These are phyloP conservation scores for Reinhardtius hippoglossoides DNA, from an alignment of 2,113 vertebrate genomes.

Conservation along the genomic window DNA sequence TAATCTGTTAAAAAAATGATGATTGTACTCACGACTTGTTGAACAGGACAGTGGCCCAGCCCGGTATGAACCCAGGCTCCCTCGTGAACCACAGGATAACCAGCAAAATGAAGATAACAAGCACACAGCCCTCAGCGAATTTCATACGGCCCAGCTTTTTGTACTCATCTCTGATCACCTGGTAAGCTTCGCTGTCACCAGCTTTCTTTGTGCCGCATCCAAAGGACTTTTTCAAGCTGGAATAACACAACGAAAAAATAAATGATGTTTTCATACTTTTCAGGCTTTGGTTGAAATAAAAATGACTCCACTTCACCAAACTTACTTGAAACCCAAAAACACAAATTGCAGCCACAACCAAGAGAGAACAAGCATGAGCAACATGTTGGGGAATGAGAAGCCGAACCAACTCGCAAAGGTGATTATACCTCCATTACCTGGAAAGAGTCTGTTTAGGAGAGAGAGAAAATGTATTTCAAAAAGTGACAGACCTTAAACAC, in stretches of 20 bases:
- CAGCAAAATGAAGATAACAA: conserved; percentile 82
- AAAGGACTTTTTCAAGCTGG: conserved; percentile 86
- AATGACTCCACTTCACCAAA: conserved; percentile 9
- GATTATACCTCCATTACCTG: conserved; percentile 76
- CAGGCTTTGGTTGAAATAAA: not conserved
- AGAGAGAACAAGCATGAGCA: conserved; percentile 82
- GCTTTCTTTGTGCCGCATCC: conserved; percentile 71
- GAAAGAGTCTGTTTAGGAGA: conserved; percentile 80
- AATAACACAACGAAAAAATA: not conserved
- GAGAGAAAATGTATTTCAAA: not conserved
- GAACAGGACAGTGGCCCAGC: conserved; percentile 87
- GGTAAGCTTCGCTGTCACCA: conserved; percentile 75
- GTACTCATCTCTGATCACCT: conserved; percentile 81
- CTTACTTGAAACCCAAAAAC: conserved; percentile 90
- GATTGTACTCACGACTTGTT: conserved; percentile 80
- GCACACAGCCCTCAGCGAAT: conserved; percentile 85
- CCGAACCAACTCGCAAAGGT: conserved; percentile 93
- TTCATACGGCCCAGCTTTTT: conserved; percentile 85
- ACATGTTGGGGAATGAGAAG: conserved; percentile 89
- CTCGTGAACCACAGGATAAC: conserved; percentile 93
- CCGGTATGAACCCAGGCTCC: conserved; percentile 89
- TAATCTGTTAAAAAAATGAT: not conserved
- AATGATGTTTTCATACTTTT: not conserved
- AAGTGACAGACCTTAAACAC: not conserved
- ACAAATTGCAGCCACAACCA: conserved; percentile 90